phyloP scores from a whole-genome alignment of 2,797 vertebrate species.

The Spinibarbus caldwelli region DNA sequence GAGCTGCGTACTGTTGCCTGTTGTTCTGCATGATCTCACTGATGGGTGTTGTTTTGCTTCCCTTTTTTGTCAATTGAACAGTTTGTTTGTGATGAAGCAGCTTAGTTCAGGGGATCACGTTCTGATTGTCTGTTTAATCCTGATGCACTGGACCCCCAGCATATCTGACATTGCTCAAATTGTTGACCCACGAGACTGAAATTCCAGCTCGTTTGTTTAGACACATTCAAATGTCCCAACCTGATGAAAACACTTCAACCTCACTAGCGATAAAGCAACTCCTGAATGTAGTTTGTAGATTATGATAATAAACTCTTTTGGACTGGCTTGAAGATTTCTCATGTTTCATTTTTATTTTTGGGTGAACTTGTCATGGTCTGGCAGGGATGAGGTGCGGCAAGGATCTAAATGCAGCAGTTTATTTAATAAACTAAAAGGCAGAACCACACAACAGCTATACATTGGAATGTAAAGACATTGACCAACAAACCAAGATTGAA shows the following conservation, averaged over 20 bases:
- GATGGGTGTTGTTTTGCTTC: conserved; percentile 69
- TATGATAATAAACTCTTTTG: conserved; percentile 44
- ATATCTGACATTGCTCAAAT: conserved; percentile 81
- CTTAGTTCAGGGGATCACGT: conserved; percentile 73
- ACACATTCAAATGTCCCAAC: conserved; percentile 64
- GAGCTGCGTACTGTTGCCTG: conserved; percentile 65
- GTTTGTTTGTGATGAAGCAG: conserved; percentile 73
- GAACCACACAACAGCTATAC: too few relatives aligned
- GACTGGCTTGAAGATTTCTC: conserved; percentile 70
- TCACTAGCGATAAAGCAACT: conserved; percentile 65
- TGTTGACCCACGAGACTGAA: conserved; percentile 71
- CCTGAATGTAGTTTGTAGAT: conserved; percentile 73
- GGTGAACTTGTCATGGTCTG: too few relatives aligned
- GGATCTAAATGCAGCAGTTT: too few relatives aligned
- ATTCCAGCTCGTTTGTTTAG: conserved; percentile 65
- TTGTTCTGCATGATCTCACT: conserved; percentile 78
- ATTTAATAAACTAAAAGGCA: too few relatives aligned
- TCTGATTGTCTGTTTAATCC: conserved; percentile 78
- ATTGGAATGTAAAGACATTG: too few relatives aligned
- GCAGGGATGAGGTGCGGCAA: too few relatives aligned
- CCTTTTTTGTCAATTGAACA: conserved; percentile 74
- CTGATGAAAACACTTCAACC: conserved; percentile 65
- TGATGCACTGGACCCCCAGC: conserved; percentile 69
- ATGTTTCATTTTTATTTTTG: too few relatives aligned
- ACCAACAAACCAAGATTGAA: too few relatives aligned